Evolutionary conservation across 2,113 vertebrate species (phyloP).

Genomic region (Gadus chalcogrammus): DNA sequence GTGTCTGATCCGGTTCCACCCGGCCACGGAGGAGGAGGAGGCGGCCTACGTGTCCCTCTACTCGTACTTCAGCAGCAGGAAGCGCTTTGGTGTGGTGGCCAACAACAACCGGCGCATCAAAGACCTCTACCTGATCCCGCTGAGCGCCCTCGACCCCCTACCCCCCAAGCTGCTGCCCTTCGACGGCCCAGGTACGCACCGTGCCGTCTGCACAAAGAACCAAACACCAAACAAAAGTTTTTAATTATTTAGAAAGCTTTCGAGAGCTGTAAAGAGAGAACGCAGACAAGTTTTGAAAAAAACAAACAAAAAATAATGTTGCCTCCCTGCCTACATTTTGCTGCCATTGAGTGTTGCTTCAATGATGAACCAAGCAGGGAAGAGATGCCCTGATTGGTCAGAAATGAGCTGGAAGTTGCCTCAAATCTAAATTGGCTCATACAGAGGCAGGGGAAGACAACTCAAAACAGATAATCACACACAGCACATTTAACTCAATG

Average conservation of each 20-base stretch:
- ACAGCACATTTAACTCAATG: too few species aligned
- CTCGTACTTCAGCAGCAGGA: slow-evolving; percentile 98
- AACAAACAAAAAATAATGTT: too few species aligned
- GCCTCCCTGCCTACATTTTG: too few species aligned
- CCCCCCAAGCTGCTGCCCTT: slow-evolving; percentile 96
- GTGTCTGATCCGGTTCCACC: slow-evolving; percentile 96
- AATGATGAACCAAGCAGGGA: too few species aligned
- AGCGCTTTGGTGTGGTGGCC: slow-evolving; percentile 93
- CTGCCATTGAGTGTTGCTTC: too few species aligned
- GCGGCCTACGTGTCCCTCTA: slow-evolving; percentile 97
- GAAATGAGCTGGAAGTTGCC: too few species aligned
- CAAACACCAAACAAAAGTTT: not conserved
- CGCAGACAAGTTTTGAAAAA: too few species aligned
- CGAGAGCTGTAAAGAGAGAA: not conserved
- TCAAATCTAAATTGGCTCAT: too few species aligned
- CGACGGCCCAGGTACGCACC: slow-evolving; percentile 97
- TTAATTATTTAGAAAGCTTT: slow-evolving; percentile 53
- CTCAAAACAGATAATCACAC: too few species aligned
- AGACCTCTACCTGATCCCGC: slow-evolving; percentile 97
- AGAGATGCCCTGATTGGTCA: too few species aligned
- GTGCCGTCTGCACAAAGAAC: slow-evolving; percentile 40
- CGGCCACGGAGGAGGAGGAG: slow-evolving; percentile 96
- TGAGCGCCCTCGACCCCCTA: slow-evolving; percentile 91
- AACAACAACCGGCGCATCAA: slow-evolving; percentile 97
- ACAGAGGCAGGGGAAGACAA: too few species aligned